Evolutionary conservation across 2,797 vertebrate genomes (phyloP).

Genomic region (Merluccius polli): DNA sequence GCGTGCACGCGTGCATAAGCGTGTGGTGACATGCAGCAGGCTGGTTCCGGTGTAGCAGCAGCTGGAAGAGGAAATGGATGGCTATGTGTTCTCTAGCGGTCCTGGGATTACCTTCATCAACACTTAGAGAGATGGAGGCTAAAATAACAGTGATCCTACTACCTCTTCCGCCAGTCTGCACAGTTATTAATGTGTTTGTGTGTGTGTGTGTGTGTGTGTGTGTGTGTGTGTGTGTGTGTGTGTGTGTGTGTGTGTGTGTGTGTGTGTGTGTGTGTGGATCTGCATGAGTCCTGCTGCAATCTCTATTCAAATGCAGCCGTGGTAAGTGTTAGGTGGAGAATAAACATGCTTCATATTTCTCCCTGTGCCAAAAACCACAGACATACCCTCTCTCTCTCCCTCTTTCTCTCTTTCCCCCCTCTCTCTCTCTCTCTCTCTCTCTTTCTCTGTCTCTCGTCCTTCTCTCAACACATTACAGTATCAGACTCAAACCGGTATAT

Average conservation of each 20-base stretch:
- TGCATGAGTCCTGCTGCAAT: neutral
- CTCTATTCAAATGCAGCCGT: neutral
- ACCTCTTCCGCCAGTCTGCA: neutral
- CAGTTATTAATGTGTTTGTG: neutral
- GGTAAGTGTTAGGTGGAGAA: neutral
- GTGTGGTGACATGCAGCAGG: neutral
- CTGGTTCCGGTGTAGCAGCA: neutral
- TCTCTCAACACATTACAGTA: slow-evolving; percentile 7
- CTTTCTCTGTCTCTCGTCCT: neutral
- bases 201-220: slow-evolving; percentile 1
- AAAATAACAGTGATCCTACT: neutral
- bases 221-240: slow-evolving; percentile 5
- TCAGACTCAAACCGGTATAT: slow-evolving; percentile 41
- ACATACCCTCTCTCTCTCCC: slow-evolving; percentile 17
- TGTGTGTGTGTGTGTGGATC: neutral
- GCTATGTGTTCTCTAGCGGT: neutral
- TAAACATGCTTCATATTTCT: neutral
- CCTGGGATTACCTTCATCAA: neutral
- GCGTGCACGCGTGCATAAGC: neutral
- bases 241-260: slow-evolving; percentile 2
- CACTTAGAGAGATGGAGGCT: neutral
- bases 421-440: neutral
- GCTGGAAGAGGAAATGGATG: neutral
- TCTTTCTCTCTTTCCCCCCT: too few relatives aligned
- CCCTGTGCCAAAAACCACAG: neutral